Conservation (phyloP, 2,797 vertebrate genomes). For the Salarias fasciatus region DNA sequence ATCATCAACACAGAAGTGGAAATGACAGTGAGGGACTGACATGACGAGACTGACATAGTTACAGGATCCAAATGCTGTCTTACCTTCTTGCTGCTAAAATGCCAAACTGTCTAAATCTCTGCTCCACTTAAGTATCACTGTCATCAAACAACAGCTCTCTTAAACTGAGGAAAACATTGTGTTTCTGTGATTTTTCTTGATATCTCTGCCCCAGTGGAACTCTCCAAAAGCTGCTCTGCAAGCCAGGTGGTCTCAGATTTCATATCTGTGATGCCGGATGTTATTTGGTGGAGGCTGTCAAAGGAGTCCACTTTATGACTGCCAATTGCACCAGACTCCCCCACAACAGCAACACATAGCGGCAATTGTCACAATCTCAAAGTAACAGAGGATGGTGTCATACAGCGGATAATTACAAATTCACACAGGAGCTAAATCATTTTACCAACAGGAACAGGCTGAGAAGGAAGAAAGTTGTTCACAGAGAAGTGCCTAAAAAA, state of each 20-base stretch:
- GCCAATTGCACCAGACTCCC: constrained; percentile 36
- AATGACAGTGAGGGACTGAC: background rate
- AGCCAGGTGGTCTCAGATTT: constrained; percentile 52
- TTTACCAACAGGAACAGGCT: constrained; percentile 15
- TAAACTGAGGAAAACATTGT: background rate
- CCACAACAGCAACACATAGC: constrained; percentile 27
- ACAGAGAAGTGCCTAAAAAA: too few relatives aligned
- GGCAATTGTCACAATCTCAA: constrained; percentile 39
- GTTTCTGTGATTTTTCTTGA: constrained; percentile 13
- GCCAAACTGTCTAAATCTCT: background rate
- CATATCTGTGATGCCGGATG: constrained; percentile 41
- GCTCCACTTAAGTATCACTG: background rate
- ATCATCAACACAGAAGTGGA: constrained; percentile 1
- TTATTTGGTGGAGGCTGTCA: constrained; percentile 41
- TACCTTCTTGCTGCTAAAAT: background rate
- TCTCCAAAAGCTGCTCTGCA: constrained; percentile 30
- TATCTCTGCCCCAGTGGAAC: background rate
- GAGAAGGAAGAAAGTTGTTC: constrained; percentile 1
- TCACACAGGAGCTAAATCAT: constrained; percentile 16
- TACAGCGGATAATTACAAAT: constrained; percentile 25
- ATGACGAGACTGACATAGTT: background rate
- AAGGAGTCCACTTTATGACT: constrained; percentile 38
- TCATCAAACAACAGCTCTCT: constrained; percentile 4
- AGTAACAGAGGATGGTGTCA: constrained; percentile 48
- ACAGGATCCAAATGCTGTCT: background rate